These are phyloP conservation scores for Epizoanthus scotinus DNA, from an alignment of 92 coral and sea anemone species.

Conservation along the genomic window DNA sequence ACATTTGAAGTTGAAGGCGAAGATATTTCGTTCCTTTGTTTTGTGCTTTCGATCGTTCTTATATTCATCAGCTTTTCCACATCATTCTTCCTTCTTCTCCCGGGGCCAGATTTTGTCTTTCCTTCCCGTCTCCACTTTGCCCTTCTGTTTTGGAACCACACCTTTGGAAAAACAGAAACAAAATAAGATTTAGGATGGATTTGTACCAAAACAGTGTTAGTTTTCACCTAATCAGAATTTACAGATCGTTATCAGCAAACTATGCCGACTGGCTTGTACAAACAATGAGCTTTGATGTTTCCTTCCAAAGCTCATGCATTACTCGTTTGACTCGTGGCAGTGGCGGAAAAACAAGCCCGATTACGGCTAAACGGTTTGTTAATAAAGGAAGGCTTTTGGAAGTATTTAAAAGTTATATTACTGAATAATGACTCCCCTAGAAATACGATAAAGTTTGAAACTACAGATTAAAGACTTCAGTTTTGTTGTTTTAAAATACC, in stretches of 20 bases:
- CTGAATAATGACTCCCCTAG: not conserved
- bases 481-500: too few relatives aligned
- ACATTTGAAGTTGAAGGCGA: constrained; percentile 1
- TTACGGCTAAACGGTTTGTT: not conserved
- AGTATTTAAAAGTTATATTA: not conserved
- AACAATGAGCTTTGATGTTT: constrained; percentile 19
- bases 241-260: constrained; percentile 33
- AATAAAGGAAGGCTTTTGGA: not conserved
- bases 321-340: not conserved
- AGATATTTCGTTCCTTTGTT: constrained; percentile 1
- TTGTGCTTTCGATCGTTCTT: constrained; percentile 4
- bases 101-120: constrained; percentile 90
- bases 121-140: constrained; percentile 93
- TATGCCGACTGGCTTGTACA: constrained; percentile 21
- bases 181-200: not conserved
- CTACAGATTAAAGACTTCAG: not conserved
- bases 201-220: not conserved
- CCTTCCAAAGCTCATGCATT: constrained; percentile 13
- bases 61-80: constrained; percentile 61
- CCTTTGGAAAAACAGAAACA: constrained; percentile 52
- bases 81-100: constrained; percentile 86
- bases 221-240: constrained; percentile 3
- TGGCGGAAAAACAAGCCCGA: not conserved
- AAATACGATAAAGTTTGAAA: not conserved
- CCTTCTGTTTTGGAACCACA: constrained; percentile 98